Conservation (phyloP, 1,140 invertebrate genomes). For the Gonioctena quinquepunctata region DNA sequence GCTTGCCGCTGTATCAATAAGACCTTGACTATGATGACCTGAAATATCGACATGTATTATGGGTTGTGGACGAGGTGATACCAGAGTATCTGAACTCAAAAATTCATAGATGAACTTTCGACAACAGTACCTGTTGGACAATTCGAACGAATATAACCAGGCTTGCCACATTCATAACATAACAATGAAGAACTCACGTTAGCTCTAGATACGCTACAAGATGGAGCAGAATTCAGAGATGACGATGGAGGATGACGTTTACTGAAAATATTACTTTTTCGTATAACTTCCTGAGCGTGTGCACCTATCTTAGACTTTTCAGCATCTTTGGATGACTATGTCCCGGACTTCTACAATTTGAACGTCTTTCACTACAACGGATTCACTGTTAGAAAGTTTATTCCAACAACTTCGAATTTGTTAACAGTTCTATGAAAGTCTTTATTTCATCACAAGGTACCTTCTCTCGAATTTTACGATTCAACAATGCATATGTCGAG, state of each 20-base stretch:
- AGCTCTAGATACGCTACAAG: no score
- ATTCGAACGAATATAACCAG: background rate
- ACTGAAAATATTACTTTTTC: background rate
- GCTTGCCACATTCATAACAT: background rate
- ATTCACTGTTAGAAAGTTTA: background rate
- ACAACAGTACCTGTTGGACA: background rate
- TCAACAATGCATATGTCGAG: conserved; percentile 13
- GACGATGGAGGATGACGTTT: background rate
- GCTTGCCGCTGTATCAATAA: no score
- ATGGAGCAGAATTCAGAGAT: no score
- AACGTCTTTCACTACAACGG: background rate
- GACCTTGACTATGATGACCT: background rate
- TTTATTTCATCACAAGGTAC: conserved; percentile 7
- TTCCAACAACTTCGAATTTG: background rate
- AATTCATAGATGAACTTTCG: background rate
- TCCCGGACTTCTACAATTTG: background rate
- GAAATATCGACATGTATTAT: background rate
- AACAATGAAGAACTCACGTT: background rate
- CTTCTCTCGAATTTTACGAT: background rate
- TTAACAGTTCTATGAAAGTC: conserved; percentile 8
- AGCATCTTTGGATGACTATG: no score
- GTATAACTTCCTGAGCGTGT: background rate
- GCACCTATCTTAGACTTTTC: no score
- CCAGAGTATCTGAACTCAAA: background rate
- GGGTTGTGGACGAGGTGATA: background rate